Evolutionary conservation across 2,888 invertebrate genomes (phyloP), one percentile per base, ranked within the genome.

Genomic region (Hyppa rectilinea): DNA sequence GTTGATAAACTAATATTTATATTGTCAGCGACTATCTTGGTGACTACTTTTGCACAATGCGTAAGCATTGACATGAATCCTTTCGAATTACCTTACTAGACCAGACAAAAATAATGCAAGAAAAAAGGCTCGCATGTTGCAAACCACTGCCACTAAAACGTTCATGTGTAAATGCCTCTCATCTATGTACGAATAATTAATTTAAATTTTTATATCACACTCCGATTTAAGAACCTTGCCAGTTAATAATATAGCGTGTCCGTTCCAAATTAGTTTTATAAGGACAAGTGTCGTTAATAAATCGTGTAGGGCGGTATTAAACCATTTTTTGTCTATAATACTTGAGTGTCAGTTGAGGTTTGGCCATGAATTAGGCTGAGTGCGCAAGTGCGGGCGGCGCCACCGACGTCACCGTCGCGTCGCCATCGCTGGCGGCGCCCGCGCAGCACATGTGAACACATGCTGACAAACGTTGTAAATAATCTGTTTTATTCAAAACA

Each of bases 371-470:
- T 89, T 87, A 77, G 87, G 88, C 86, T 85, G 88, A 88, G 87
- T 88, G 86, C 87, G 89, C 90, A 91, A 87, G 85, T 90, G 88
- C 85, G 89, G 86, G 74, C 81, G 83, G 69, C 71, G 78, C 71
- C 82, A 83, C 62, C 82, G 81, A 74, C 81, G 82, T 80, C 83
- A 73, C 84, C 82, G 85, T 87, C 91, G 91, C 82, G 85, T 87
- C 91, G 91, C 88, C 91, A 87, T 77, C 87, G 85, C 81, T 85
- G 87, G 85, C 85, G 87, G 85, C 87, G 89, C 88, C 89, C 80
- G 82, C 88, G 83, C 80, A 86, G 87, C 94, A 94, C 91, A 93
- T 94, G 94, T 89, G 83, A 81, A 76, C 83, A 78, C 81, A 85
- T 83, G 87, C 88, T 88, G 90, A 90, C 89, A 89, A 88, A 89